Percentiles rank a stretch among this genome's conserved stretches.
phyloP scores from a whole-genome alignment of 2,888 invertebrate genomes.

The Craniophora ligustri region DNA sequence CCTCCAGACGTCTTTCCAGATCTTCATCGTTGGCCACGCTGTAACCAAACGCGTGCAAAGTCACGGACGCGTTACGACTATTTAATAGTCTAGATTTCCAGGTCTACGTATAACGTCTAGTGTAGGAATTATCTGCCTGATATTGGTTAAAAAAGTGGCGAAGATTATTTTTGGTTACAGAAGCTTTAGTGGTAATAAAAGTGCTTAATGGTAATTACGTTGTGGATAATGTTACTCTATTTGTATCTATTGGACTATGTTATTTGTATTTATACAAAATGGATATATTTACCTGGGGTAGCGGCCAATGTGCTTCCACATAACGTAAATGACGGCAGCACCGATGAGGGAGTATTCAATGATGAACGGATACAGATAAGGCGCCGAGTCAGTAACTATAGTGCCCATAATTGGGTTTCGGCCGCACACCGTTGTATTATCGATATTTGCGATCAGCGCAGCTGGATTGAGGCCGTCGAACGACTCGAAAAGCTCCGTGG shows the following conservation, averaged over 20 bases:
- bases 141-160: constrained; percentile 9
- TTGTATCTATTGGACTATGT: constrained; percentile 2
- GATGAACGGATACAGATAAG: constrained; percentile 98
- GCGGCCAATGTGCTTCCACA: constrained; percentile 98
- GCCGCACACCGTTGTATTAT: constrained; percentile 91
- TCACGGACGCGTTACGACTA: constrained; percentile 51
- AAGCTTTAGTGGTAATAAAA: constrained; percentile 9
- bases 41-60: constrained; percentile 85
- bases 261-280: constrained; percentile 12
- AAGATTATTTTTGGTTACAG: constrained; percentile 2
- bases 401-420: constrained; percentile 97
- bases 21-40: constrained; percentile 92
- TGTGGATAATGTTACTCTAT: constrained; percentile 12
- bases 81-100: constrained; percentile 3
- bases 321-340: constrained; percentile 97
- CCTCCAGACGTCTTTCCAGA: constrained; percentile 95
- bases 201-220: constrained; percentile 7
- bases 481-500: constrained; percentile 86
- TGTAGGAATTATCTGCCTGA: constrained; percentile 22
- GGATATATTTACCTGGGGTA: constrained; percentile 91
- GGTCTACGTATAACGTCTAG: constrained; percentile 23
- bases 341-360: constrained; percentile 98
- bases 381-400: constrained; percentile 97
- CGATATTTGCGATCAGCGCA: constrained; percentile 88
- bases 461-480: constrained; percentile 89